phyloP scores from a whole-genome alignment of 2,888 invertebrate species.

The Harpagoxenus sublaevis region DNA sequence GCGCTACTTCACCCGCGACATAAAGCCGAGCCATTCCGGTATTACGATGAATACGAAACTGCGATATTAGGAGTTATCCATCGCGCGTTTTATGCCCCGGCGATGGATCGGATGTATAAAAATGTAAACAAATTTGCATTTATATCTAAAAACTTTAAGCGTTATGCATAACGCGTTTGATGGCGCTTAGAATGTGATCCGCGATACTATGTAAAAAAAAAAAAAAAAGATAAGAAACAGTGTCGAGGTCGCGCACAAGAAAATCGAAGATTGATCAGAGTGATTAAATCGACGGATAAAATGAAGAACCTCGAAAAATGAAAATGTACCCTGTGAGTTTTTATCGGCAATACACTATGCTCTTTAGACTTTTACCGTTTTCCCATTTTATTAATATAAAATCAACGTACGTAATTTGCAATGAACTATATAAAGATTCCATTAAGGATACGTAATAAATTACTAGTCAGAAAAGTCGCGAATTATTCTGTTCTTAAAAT shows the following conservation, averaged over 20 bases:
- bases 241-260: not conserved
- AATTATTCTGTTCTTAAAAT: not conserved
- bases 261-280: not conserved
- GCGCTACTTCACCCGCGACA: constrained; percentile 10
- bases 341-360: not conserved
- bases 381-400: not conserved
- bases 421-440: not conserved
- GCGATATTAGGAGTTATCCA: constrained; percentile 40
- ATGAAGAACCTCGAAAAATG: not conserved
- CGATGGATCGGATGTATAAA: constrained; percentile 38
- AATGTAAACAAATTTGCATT: constrained; percentile 46
- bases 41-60: constrained; percentile 39
- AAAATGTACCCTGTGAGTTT: not conserved
- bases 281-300: not conserved
- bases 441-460: not conserved
- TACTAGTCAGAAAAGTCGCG: not conserved
- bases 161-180: constrained; percentile 11
- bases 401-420: not conserved
- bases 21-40: constrained; percentile 37
- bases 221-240: not conserved
- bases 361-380: not conserved
- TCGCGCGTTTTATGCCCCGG: constrained; percentile 33
- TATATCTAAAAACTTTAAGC: constrained; percentile 42
- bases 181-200: constrained; percentile 3
- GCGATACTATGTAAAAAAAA: not conserved